phyloP scores from a whole-genome alignment of 2,113 vertebrate genomes.

The Gavialis gangeticus region DNA sequence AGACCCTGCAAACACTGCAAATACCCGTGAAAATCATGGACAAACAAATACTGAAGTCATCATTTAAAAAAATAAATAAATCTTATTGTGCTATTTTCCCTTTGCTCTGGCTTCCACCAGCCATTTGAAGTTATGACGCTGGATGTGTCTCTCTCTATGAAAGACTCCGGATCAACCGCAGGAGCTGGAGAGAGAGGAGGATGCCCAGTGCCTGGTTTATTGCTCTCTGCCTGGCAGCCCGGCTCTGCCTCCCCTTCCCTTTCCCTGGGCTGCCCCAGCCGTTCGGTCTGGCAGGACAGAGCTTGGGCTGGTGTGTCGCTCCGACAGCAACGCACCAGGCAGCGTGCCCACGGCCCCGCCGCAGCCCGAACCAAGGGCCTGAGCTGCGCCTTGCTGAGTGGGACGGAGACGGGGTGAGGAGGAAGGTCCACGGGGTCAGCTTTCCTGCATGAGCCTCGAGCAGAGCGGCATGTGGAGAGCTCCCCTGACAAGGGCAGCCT shows the following conservation, averaged over 20 bases:
- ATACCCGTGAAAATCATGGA: neutral
- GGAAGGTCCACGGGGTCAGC: too few relatives aligned
- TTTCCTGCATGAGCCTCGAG: neutral
- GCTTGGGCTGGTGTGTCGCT: neutral
- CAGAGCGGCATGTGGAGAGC: neutral
- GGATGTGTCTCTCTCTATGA: neutral
- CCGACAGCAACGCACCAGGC: rapidly evolving
- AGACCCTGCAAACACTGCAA: neutral
- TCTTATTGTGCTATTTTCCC: neutral
- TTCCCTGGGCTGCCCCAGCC: neutral
- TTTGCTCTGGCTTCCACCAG: neutral
- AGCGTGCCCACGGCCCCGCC: rapidly evolving
- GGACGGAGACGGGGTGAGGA: too few relatives aligned
- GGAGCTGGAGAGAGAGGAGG: rapidly evolving
- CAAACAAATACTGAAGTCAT: neutral
- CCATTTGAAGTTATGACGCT: neutral
- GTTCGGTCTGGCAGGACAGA: rapidly evolving
- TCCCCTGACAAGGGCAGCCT: neutral
- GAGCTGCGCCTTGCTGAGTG: too few relatives aligned
- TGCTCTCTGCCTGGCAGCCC: neutral
- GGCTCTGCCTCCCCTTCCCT: neutral
- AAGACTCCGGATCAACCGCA: neutral
- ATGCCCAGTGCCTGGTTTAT: neutral
- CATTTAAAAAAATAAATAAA: neutral
- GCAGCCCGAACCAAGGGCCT: neutral